Conservation (phyloP, 2,113 vertebrate genomes). For the Neogale vison region DNA sequence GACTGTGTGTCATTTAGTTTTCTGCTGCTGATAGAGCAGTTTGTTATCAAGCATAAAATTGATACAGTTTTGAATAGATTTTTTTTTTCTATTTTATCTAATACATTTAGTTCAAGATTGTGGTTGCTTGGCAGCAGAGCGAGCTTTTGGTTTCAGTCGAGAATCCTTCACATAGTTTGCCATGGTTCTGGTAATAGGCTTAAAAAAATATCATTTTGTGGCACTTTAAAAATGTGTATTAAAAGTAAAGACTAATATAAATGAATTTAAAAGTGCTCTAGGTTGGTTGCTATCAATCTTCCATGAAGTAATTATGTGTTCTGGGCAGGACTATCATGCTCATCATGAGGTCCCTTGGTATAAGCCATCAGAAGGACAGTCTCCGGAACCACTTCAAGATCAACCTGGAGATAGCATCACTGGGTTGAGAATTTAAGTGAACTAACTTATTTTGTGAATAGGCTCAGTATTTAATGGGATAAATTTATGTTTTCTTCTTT, state of each 20-base stretch:
- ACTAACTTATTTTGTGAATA: background rate
- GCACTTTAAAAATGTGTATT: background rate
- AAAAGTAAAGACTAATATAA: background rate
- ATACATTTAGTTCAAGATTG: background rate
- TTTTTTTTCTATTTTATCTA: background rate
- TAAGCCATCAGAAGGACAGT: background rate
- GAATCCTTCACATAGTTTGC: background rate
- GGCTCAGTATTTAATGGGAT: background rate
- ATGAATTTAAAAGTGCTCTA: background rate
- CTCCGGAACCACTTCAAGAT: background rate
- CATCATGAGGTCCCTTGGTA: background rate
- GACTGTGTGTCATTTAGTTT: background rate
- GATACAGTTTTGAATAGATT: background rate
- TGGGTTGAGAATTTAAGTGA: background rate
- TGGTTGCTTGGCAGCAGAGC: background rate
- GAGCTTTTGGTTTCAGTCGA: background rate
- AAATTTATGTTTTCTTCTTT: constrained; percentile 8
- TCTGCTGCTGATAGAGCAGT: background rate
- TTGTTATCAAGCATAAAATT: background rate
- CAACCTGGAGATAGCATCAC: background rate
- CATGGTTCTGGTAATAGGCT: background rate
- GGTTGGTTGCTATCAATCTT: background rate
- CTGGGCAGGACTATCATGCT: background rate
- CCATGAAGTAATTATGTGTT: background rate
- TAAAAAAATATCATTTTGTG: background rate